These are phyloP conservation scores for Poecilobothrus nobilitatus DNA, from an alignment of 2,888 invertebrate species.

Conservation along the genomic window DNA sequence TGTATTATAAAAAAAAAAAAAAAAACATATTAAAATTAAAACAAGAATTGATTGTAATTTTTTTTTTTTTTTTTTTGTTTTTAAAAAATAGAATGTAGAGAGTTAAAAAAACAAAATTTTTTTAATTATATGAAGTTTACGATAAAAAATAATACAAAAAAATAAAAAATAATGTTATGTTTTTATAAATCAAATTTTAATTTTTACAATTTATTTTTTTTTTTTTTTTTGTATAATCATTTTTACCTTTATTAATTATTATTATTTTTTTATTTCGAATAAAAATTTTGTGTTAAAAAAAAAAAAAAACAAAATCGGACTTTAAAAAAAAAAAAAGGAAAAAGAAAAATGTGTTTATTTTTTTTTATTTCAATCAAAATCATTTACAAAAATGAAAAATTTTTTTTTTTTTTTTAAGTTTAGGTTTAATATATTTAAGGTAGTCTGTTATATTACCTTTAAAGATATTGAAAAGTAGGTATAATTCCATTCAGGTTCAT, in stretches of 20 bases:
- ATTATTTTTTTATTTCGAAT: background rate
- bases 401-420: background rate
- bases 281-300: background rate
- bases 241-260: background rate
- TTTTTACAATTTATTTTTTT: background rate
- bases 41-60: no score
- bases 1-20: no score
- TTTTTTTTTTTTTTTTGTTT: no score
- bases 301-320: background rate
- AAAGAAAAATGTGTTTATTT: slow-evolving; percentile 1
- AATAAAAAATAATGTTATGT: background rate
- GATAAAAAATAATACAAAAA: background rate
- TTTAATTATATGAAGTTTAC: background rate
- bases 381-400: no score
- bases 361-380: no score
- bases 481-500: no score
- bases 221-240: background rate
- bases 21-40: no score
- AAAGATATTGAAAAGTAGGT: no score
- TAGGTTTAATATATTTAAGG: background rate
- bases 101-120: background rate
- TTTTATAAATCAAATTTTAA: background rate
- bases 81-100: background rate
- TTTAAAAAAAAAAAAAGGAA: background rate
- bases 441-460: no score